phyloP scores from a whole-genome alignment of 1,140 invertebrate genomes.

The Drosophila murphyi region DNA sequence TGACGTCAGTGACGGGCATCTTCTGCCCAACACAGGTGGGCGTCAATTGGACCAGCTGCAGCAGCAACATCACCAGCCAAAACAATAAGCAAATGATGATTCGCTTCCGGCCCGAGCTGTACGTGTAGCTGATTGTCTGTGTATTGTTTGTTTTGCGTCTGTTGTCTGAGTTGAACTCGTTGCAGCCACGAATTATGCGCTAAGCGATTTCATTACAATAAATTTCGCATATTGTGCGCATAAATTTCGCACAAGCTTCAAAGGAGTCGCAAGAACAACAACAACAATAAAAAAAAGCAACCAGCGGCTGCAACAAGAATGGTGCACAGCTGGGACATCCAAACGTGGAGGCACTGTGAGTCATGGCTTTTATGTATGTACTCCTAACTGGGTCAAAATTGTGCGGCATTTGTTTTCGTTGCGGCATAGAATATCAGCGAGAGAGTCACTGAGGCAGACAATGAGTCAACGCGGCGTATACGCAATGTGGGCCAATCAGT shows the following conservation, averaged over 20 bases:
- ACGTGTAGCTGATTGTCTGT: too few relatives aligned
- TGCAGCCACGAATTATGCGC: slow-evolving; percentile 68
- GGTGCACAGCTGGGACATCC: slow-evolving; percentile 59
- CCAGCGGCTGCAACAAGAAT: slow-evolving; percentile 15
- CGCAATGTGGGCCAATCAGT: slow-evolving; percentile 70
- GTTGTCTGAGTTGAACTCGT: slow-evolving; percentile 7
- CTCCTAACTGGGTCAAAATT: slow-evolving; percentile 65
- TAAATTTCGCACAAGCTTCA: slow-evolving; percentile 75
- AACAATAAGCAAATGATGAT: slow-evolving; percentile 62
- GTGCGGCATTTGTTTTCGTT: slow-evolving; percentile 50
- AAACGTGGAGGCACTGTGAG: slow-evolving; percentile 59
- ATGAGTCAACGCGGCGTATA: slow-evolving; percentile 78
- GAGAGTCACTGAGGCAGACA: slow-evolving; percentile 24
- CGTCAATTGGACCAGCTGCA: slow-evolving; percentile 75
- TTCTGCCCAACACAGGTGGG: slow-evolving; percentile 58
- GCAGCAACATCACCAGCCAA: slow-evolving; percentile 35
- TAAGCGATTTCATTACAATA: slow-evolving; percentile 81
- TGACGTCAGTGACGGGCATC: slow-evolving; percentile 28
- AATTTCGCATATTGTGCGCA: slow-evolving; percentile 82
- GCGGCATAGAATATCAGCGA: slow-evolving; percentile 42
- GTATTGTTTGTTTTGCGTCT: not conserved
- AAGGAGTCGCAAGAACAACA: slow-evolving; percentile 59
- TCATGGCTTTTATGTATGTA: slow-evolving; percentile 50
- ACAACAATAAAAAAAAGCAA: slow-evolving; percentile 25
- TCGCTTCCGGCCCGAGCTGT: slow-evolving; percentile 62